Percentiles rank a stretch among this genome's conserved stretches.
Evolutionary conservation across 53 echinoderm and acorn worm genomes (phyloP).

Genomic region (Crossaster papposus): DNA sequence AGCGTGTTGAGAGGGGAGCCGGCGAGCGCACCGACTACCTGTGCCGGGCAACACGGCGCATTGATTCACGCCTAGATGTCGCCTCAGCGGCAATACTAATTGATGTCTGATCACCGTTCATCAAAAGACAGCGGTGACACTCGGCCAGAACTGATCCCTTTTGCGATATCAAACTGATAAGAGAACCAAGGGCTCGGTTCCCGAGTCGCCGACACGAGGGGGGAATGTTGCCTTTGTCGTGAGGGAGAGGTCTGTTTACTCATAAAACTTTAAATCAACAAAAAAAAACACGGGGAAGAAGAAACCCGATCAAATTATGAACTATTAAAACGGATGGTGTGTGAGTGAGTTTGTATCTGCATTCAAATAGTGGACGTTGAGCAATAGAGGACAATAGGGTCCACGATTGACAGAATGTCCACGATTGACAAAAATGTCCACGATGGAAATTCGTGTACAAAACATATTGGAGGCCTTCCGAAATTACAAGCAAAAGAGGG

Average conservation of each 20-base stretch:
- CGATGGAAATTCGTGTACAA: too few relatives aligned
- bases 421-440: too few relatives aligned
- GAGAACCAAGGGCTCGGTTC: slow-evolving; percentile 1
- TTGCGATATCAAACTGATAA: slow-evolving; percentile 41
- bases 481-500: too few relatives aligned
- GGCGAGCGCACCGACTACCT: background rate
- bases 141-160: background rate
- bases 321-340: background rate
- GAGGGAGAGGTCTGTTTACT: background rate
- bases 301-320: slow-evolving; percentile 12
- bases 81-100: slow-evolving; percentile 43
- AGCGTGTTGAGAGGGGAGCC: background rate
- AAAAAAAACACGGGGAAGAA: background rate
- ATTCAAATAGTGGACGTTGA: too few relatives aligned
- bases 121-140: slow-evolving; percentile 42
- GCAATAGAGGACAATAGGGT: too few relatives aligned
- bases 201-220: slow-evolving; percentile 16
- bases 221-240: background rate
- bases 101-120: slow-evolving; percentile 38
- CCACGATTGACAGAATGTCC: too few relatives aligned
- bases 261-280: background rate
- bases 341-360: too few relatives aligned
- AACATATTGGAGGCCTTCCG: too few relatives aligned
- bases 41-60: background rate
- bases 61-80: slow-evolving; percentile 50